Percentiles rank a stretch among this genome's conserved stretches.
Conservation (phyloP, 2,113 vertebrate genomes). For the Boleophthalmus pectinirostris region DNA sequence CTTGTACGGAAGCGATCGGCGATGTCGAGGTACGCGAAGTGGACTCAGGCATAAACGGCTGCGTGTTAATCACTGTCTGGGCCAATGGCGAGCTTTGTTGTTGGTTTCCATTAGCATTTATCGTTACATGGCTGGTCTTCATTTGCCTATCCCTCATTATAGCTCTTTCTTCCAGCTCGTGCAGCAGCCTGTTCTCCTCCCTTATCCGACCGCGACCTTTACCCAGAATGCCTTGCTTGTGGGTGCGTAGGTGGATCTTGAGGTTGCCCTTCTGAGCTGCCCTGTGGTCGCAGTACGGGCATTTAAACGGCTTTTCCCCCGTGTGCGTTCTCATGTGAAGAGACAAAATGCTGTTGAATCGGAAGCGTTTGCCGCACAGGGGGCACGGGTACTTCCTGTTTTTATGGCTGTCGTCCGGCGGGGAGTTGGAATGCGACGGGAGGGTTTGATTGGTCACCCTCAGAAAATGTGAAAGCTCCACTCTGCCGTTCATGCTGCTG, state of each 20-base stretch:
- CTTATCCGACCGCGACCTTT: slow-evolving; percentile 94
- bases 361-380: slow-evolving; percentile 95
- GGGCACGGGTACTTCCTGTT: slow-evolving; percentile 97
- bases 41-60: slow-evolving; percentile 69
- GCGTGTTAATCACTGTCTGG: slow-evolving; percentile 56
- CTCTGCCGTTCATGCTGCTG: slow-evolving; percentile 88
- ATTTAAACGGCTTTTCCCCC: slow-evolving; percentile 98
- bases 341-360: slow-evolving; percentile 98
- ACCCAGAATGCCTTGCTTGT: slow-evolving; percentile 95
- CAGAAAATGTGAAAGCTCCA: slow-evolving; percentile 95
- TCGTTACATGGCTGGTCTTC: slow-evolving; percentile 77
- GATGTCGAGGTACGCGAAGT: slow-evolving; percentile 80
- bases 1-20: slow-evolving; percentile 77
- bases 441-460: slow-evolving; percentile 93
- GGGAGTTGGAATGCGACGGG: slow-evolving; percentile 90
- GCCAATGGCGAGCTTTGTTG: slow-evolving; percentile 75
- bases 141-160: slow-evolving; percentile 95
- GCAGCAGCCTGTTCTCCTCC: slow-evolving; percentile 93
- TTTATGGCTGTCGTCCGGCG: slow-evolving; percentile 92
- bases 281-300: slow-evolving; percentile 97
- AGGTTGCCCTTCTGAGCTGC: slow-evolving; percentile 98
- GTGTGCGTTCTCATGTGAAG: slow-evolving; percentile 99
- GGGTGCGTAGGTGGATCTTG: slow-evolving; percentile 98
- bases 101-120: slow-evolving; percentile 54
- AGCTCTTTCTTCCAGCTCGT: slow-evolving; percentile 95